These are phyloP conservation scores for Spongilla lacustris DNA, from an alignment of 37 sponge, comb jelly and placozoan species.

Conservation along the genomic window DNA sequence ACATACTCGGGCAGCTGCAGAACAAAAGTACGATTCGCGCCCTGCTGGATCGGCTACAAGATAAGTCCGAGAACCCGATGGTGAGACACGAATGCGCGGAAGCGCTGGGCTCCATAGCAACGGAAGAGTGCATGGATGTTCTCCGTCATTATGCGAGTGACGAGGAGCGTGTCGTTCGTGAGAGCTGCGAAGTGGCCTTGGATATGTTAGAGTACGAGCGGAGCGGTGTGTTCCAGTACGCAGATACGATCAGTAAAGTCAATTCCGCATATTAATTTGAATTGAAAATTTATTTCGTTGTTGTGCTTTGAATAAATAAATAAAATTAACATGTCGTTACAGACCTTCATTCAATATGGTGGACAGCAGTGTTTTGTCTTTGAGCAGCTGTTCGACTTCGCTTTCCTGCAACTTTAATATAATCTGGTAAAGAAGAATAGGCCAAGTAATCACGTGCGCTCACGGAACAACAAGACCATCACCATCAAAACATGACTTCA, in stretches of 20 bases:
- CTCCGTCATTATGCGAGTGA: slow-evolving; percentile 70
- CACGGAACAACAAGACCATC: too few species aligned
- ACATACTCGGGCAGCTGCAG: slow-evolving; percentile 97
- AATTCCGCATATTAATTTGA: background rate
- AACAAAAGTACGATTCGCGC: slow-evolving; percentile 65
- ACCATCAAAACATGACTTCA: too few species aligned
- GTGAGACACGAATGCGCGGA: slow-evolving; percentile 99
- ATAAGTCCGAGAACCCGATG: slow-evolving; percentile 85
- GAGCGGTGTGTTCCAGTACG: slow-evolving; percentile 91
- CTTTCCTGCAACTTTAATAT: slow-evolving; percentile 65
- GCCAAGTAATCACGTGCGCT: too few species aligned
- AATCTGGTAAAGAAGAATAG: slow-evolving; percentile 34
- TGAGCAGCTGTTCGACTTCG: slow-evolving; percentile 74
- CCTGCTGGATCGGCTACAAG: slow-evolving; percentile 62
- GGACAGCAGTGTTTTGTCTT: slow-evolving; percentile 81
- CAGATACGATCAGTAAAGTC: slow-evolving; percentile 48
- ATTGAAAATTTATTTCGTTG: background rate
- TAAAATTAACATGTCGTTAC: background rate
- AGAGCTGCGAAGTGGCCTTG: slow-evolving; percentile 94
- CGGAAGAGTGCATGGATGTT: slow-evolving; percentile 67
- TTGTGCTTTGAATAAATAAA: background rate
- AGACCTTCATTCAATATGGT: slow-evolving; percentile 51
- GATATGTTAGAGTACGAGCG: slow-evolving; percentile 89
- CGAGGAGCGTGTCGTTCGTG: slow-evolving; percentile 84
- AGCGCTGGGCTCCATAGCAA: slow-evolving; percentile 96